Percentiles rank a stretch among this genome's conserved stretches.
Evolutionary conservation across 2,888 invertebrate genomes (phyloP).

Genomic region (Erpobdella octoculata): DNA sequence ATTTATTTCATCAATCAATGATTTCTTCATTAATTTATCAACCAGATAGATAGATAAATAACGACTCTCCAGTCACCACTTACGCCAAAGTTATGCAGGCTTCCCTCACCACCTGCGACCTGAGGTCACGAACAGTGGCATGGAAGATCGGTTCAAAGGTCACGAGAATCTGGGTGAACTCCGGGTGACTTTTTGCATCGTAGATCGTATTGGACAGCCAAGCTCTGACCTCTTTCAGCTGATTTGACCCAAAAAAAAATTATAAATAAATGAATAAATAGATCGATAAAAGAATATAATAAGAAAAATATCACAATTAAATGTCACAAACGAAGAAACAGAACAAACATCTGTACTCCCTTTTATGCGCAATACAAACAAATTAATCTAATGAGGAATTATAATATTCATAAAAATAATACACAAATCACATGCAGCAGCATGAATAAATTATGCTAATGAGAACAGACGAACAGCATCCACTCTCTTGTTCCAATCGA

Average conservation of each 20-base stretch:
- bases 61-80: constrained; percentile 35
- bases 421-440: neutral
- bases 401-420: too few species aligned
- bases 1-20: too few species aligned
- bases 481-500: constrained; percentile 89
- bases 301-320: neutral
- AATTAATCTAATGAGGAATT: too few species aligned
- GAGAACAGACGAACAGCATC: constrained; percentile 64
- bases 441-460: neutral
- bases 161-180: constrained; percentile 69
- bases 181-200: constrained; percentile 52
- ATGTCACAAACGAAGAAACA: neutral
- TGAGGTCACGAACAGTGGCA: constrained; percentile 47
- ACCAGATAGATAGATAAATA: too few species aligned
- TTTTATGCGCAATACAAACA: too few species aligned
- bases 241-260: constrained; percentile 35
- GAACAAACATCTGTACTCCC: too few species aligned
- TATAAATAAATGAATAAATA: constrained; percentile 3
- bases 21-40: too few species aligned
- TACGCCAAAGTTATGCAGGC: constrained; percentile 87
- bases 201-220: constrained; percentile 59
- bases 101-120: constrained; percentile 86
- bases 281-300: neutral
- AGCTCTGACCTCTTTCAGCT: constrained; percentile 78
- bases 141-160: constrained; percentile 57